phyloP scores from a whole-genome alignment of 2,888 invertebrate species.

The Ceraclea dissimilis region DNA sequence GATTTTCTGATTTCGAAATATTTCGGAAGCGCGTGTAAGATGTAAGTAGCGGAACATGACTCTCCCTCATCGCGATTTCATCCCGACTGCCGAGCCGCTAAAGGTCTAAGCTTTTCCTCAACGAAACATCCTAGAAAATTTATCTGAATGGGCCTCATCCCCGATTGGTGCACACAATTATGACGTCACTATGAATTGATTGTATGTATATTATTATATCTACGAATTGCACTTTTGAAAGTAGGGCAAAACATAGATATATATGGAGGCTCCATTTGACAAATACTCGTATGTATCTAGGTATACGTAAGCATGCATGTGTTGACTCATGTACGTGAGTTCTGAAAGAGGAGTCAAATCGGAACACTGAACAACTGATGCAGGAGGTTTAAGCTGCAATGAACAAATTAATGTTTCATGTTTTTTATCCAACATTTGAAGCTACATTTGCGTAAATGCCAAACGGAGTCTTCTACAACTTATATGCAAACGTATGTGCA shows the following conservation, averaged over 20 bases:
- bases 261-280: background rate
- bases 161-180: constrained; percentile 23
- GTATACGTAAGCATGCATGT: too few species aligned
- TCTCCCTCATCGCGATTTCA: constrained; percentile 36
- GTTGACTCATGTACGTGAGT: too few species aligned
- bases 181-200: constrained; percentile 24
- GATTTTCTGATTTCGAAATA: background rate
- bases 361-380: too few species aligned
- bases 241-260: constrained; percentile 21
- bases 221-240: constrained; percentile 20
- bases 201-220: constrained; percentile 14
- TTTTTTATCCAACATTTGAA: too few species aligned
- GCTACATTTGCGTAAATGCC: too few species aligned
- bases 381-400: too few species aligned
- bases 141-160: constrained; percentile 24
- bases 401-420: too few species aligned
- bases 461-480: too few species aligned
- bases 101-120: constrained; percentile 41
- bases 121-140: constrained; percentile 40
- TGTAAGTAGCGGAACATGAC: constrained; percentile 9
- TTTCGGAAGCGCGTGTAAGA: background rate
- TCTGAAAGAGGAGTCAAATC: too few species aligned
- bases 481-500: too few species aligned
- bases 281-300: background rate
- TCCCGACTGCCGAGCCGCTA: constrained; percentile 37